Conservation (phyloP, 2,888 invertebrate genomes). For the Drosophila subquinaria region DNA sequence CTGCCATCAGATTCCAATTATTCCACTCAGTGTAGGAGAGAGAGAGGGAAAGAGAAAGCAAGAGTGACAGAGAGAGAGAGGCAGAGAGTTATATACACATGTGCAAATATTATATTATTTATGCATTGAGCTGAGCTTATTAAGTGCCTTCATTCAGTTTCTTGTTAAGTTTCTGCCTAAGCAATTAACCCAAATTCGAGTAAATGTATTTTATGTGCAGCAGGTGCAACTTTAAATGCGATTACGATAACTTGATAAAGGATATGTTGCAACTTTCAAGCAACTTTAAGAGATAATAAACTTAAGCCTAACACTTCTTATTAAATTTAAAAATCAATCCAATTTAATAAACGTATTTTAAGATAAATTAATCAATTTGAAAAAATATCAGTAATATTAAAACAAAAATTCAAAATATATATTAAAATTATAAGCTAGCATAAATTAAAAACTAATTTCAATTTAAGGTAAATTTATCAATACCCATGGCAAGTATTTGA, state of each 20-base stretch:
- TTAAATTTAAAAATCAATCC: not conserved
- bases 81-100: not conserved
- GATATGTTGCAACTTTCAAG: not conserved
- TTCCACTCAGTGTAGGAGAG: not conserved
- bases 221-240: slow-evolving; percentile 35
- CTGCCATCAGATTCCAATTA: slow-evolving; percentile 36
- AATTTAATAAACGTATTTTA: not conserved
- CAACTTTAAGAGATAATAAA: not conserved
- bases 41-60: not conserved
- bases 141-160: slow-evolving; percentile 39
- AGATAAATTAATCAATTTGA: not conserved
- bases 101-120: slow-evolving; percentile 27
- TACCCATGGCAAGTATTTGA: too few relatives aligned
- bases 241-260: slow-evolving; percentile 22
- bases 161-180: slow-evolving; percentile 36
- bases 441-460: too few relatives aligned
- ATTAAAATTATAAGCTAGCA: too few relatives aligned
- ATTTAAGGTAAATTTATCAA: too few relatives aligned
- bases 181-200: slow-evolving; percentile 69
- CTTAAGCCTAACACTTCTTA: not conserved
- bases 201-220: slow-evolving; percentile 50
- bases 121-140: slow-evolving; percentile 48
- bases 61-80: not conserved
- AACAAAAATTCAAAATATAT: too few relatives aligned
- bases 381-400: not conserved